Conservation (phyloP, 1,140 invertebrate species). For the Scylla paramamosain region DNA sequence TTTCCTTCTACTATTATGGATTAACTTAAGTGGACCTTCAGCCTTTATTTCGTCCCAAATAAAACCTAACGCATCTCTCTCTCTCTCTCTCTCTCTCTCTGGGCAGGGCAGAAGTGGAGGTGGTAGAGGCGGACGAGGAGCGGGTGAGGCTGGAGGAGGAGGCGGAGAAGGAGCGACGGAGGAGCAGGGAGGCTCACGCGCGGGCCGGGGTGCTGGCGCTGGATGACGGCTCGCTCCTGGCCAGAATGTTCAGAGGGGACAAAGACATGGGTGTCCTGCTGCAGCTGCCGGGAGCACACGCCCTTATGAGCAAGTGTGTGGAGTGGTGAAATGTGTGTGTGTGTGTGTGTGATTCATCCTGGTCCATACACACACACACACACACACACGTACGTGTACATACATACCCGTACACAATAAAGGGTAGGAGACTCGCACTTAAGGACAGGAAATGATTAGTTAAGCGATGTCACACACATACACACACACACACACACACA, state of each 20-base stretch:
- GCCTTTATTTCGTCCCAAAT: too few relatives aligned
- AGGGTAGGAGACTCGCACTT: too few relatives aligned
- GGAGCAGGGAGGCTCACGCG: conserved; percentile 44
- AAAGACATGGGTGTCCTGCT: conserved; percentile 68
- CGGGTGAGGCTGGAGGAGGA: conserved; percentile 37
- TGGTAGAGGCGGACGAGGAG: conserved; percentile 59
- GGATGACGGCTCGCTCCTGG: conserved; percentile 66
- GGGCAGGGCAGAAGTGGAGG: conserved; percentile 47
- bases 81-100: neutral
- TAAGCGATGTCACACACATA: too few relatives aligned
- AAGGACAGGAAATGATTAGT: too few relatives aligned
- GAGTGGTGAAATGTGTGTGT: neutral
- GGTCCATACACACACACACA: too few relatives aligned
- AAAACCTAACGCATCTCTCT: neutral
- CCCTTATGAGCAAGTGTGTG: conserved; percentile 62
- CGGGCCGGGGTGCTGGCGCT: conserved; percentile 63
- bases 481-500: too few relatives aligned
- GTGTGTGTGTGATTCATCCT: neutral
- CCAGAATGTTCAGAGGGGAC: conserved; percentile 68
- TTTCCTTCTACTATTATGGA: neutral
- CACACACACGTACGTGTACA: too few relatives aligned
- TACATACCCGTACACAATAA: too few relatives aligned
- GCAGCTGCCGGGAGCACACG: conserved; percentile 59
- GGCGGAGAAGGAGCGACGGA: neutral
- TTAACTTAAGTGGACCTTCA: too few relatives aligned